Conservation (phyloP, 2,888 invertebrate genomes). For the Sarcophaga carnaria region DNA sequence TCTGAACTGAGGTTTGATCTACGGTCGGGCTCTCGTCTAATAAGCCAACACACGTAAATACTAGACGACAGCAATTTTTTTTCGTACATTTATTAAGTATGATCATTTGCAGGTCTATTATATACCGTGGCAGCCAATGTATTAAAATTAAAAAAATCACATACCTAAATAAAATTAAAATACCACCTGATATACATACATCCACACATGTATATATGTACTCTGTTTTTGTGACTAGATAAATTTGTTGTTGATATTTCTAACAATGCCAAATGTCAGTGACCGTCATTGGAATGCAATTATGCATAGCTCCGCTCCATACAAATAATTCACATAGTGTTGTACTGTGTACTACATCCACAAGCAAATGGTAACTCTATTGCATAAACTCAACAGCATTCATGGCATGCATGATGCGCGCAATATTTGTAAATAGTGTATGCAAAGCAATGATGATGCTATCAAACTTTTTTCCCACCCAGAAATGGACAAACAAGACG, state of each 20-base stretch:
- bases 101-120: too few species aligned
- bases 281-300: conserved; percentile 70
- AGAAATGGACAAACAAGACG: not conserved
- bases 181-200: not conserved
- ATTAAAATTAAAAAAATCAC: too few species aligned
- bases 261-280: conserved; percentile 68
- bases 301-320: conserved; percentile 39
- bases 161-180: too few species aligned
- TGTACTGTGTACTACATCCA: not conserved
- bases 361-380: not conserved
- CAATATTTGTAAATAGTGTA: too few species aligned
- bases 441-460: not conserved
- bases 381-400: not conserved
- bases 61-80: too few species aligned
- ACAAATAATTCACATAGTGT: not conserved
- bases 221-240: too few species aligned
- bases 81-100: too few species aligned
- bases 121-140: too few species aligned
- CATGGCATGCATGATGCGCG: too few species aligned
- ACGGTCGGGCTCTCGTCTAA: too few species aligned
- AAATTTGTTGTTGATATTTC: conserved; percentile 7
- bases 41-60: too few species aligned
- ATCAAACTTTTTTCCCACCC: not conserved
- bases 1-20: too few species aligned
- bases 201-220: not conserved